phyloP scores from a whole-genome alignment of 2,113 vertebrate species.

The Lates calcarifer region DNA sequence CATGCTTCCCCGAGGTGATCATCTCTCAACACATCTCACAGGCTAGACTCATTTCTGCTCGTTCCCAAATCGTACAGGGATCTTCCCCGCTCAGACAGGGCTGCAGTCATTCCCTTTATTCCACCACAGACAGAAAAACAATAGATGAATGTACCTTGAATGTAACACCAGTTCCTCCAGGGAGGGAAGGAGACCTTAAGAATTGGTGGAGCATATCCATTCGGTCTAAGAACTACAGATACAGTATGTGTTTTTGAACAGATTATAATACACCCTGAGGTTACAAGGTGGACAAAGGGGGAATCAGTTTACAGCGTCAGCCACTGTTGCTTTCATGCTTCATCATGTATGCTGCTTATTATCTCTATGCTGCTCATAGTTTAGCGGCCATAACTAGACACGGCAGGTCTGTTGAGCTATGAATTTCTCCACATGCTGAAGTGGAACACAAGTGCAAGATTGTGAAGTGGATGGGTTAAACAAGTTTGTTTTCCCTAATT shows the following conservation, averaged over 20 bases:
- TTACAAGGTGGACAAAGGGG: conserved; percentile 31
- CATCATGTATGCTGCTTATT: conserved; percentile 18
- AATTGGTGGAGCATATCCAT: conserved; percentile 33
- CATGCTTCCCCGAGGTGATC: conserved; percentile 68
- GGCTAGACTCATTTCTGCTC: conserved; percentile 46
- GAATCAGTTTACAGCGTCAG: neutral
- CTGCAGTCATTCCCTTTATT: conserved; percentile 57
- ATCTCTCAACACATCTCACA: conserved; percentile 66
- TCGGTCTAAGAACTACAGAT: conserved; percentile 23
- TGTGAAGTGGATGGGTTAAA: neutral
- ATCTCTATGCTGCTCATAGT: conserved; percentile 17
- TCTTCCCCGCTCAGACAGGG: conserved; percentile 45
- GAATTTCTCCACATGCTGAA: neutral
- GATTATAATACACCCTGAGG: conserved; percentile 30
- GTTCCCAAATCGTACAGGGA: conserved; percentile 50
- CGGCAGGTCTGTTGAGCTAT: neutral
- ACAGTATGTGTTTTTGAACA: conserved; percentile 18
- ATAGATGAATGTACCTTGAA: conserved; percentile 55
- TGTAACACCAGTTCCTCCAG: conserved; percentile 44
- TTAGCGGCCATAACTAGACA: conserved; percentile 8
- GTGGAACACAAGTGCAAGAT: neutral
- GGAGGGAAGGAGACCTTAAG: conserved; percentile 34
- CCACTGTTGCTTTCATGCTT: conserved; percentile 39
- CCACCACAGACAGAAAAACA: conserved; percentile 55
- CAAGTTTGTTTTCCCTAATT: neutral